Evolutionary conservation across 2,888 invertebrate genomes (phyloP), one percentile per base, ranked within the genome.

Genomic region (Drosophila antonietae): DNA sequence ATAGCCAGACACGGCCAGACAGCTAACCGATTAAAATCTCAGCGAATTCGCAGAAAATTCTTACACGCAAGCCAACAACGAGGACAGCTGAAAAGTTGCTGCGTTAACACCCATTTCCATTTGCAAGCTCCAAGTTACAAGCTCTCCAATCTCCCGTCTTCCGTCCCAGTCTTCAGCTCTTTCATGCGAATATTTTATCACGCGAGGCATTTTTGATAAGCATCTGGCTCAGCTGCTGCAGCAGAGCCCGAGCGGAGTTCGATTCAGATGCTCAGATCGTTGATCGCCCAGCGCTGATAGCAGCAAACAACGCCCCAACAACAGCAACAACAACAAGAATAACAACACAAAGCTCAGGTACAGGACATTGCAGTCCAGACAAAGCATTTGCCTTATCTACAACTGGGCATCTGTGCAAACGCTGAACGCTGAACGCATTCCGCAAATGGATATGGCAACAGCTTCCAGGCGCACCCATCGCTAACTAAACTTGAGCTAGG

Each of bases 11-110:
- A 18, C 53, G 2, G 28, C 55, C 63, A 63, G 59, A 60, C 75
- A 75, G 76, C 72, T 80, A 79, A 58, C 75, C 72, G 84, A 87
- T 86, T 84, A 84, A 81, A 84, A 84, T 84, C 84, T 84, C 84
- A 62, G 79, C 72, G 71, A 85, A 80, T 89, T 82, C 87, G 81
- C 81, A 78, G 81, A 80, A 82, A 88, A 90, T 90, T 89, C 86
- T 81, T 87, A 86, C 89, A 90, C 89, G 88, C 89, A 88, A 85
- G 61, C 68, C 62, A 52, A 18, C 51, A 51, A 51, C 63, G 73
- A 56, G 53, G 81, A 77, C 86, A 80, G 86, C 83, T 81, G 83
- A 80, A 86, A 86, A 80, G 81, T 76, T 81, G 84, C 84, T 68
- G 71, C 82, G 86, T 85, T 88, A 85, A 86, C 85, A 86, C 85